Percentiles rank a stretch among this genome's conserved stretches.
Conservation (phyloP, 2,797 vertebrate genomes). For the Propithecus deckenii region DNA sequence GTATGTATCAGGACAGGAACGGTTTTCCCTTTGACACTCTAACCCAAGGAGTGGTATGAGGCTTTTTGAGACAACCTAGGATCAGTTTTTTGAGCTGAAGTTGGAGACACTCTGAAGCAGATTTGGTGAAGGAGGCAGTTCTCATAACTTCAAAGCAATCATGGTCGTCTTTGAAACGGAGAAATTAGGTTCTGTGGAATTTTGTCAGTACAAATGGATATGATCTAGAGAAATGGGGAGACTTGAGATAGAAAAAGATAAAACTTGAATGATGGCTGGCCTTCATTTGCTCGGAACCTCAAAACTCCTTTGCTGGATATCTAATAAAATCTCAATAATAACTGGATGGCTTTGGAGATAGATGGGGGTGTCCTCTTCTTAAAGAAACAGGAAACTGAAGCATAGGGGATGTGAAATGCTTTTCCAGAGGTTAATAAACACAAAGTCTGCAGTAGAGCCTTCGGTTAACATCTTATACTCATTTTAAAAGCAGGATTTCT, state of each 20-base stretch:
- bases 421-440: slow-evolving; percentile 15
- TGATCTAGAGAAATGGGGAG: neutral
- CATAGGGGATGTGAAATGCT: neutral
- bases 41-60: neutral
- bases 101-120: neutral
- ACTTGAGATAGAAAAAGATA: neutral
- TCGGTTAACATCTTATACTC: neutral
- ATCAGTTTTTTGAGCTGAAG: slow-evolving; percentile 38
- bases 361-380: neutral
- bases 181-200: neutral
- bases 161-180: neutral
- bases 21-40: neutral
- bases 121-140: slow-evolving; percentile 34
- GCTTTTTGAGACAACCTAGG: neutral
- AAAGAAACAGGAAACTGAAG: neutral
- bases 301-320: neutral
- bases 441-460: neutral
- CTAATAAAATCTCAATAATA: slow-evolving; percentile 31
- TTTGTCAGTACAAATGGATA: neutral
- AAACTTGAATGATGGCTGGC: neutral
- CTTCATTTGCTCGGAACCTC: neutral
- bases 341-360: slow-evolving; percentile 13
- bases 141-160: neutral
- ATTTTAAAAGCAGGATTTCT: slow-evolving; percentile 4
- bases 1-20: neutral